phyloP scores from a whole-genome alignment of 2,797 vertebrate species.

The Psittacula echo region DNA sequence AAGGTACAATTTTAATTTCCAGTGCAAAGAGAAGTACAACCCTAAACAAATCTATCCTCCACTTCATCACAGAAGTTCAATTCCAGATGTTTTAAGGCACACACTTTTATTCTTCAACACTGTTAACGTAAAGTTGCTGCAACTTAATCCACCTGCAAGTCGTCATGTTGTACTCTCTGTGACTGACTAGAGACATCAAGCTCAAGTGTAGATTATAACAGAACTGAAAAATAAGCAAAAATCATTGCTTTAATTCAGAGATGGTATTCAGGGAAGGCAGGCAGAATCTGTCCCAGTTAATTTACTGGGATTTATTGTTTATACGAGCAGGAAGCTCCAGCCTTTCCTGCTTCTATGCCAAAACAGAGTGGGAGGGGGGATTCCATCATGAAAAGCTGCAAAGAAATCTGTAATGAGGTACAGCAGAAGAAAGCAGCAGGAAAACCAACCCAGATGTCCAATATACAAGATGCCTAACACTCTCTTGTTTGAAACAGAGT shows the following conservation, averaged over 20 bases:
- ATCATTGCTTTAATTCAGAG: background rate
- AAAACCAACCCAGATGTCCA: background rate
- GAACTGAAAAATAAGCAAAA: background rate
- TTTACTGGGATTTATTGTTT: slow-evolving; percentile 49
- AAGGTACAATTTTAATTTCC: background rate
- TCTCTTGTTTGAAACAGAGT: background rate
- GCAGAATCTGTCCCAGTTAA: slow-evolving; percentile 20
- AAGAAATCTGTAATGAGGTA: background rate
- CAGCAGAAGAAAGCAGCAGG: background rate
- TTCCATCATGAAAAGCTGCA: slow-evolving; percentile 1
- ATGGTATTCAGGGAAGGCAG: slow-evolving; percentile 36
- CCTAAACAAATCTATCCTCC: background rate
- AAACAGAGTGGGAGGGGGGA: background rate
- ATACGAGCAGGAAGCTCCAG: slow-evolving; percentile 66
- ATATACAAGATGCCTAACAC: background rate
- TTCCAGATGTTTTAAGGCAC: background rate
- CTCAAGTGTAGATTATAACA: rapidly evolving
- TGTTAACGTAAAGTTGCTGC: background rate
- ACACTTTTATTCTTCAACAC: background rate
- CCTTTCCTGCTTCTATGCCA: slow-evolving; percentile 75
- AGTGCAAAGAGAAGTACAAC: background rate
- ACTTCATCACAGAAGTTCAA: background rate
- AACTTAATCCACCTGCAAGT: background rate
- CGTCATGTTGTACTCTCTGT: background rate
- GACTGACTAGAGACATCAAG: background rate